phyloP scores from a whole-genome alignment of 2,797 vertebrate species.

The Cephalopachus bancanus region DNA sequence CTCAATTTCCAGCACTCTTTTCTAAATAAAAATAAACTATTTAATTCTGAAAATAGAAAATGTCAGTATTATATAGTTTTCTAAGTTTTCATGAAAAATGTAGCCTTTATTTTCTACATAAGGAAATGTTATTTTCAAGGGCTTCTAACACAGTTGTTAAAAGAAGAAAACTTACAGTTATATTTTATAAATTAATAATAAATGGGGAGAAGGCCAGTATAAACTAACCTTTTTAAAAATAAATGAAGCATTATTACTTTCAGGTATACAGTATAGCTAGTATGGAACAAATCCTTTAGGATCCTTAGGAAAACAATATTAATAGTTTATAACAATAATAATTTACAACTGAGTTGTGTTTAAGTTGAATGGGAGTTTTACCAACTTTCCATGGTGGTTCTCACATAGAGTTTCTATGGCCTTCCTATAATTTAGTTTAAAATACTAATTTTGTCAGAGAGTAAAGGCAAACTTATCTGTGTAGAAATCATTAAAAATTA shows the following conservation, averaged over 20 bases:
- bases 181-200: slow-evolving; percentile 16
- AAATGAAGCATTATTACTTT: slow-evolving; percentile 9
- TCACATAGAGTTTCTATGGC: background rate
- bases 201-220: background rate
- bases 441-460: slow-evolving; percentile 7
- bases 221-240: slow-evolving; percentile 29
- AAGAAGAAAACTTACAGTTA: background rate
- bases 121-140: background rate
- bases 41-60: slow-evolving; percentile 49
- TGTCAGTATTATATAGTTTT: background rate
- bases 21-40: slow-evolving; percentile 31
- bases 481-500: slow-evolving; percentile 6
- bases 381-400: background rate
- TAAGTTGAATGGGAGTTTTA: background rate
- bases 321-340: slow-evolving; percentile 1
- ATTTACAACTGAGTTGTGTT: slow-evolving; percentile 9
- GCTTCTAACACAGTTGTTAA: background rate
- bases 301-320: background rate
- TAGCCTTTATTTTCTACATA: background rate
- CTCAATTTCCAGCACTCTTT: background rate
- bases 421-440: slow-evolving; percentile 9
- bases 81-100: slow-evolving; percentile 18
- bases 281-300: background rate
- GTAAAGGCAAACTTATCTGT: background rate
- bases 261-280: background rate